phyloP scores from a whole-genome alignment of 2,888 invertebrate genomes.

The Tridacna crocea region DNA sequence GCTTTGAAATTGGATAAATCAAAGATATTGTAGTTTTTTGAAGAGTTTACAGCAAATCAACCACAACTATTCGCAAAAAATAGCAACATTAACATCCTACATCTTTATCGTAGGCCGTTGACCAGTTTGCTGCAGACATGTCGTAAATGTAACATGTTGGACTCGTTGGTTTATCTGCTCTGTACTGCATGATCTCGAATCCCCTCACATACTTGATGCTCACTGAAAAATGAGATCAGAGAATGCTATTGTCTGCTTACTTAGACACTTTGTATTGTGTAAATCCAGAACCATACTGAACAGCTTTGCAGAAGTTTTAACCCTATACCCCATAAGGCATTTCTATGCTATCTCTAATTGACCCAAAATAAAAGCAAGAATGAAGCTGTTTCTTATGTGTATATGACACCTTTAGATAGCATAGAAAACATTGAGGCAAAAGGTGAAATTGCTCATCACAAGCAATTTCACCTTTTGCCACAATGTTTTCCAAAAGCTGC shows the following conservation, averaged over 20 bases:
- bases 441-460: neutral
- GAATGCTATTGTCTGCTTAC: neutral
- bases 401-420: too few relatives aligned
- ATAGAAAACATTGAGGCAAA: too few relatives aligned
- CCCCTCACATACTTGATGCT: slow-evolving; percentile 39
- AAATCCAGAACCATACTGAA: neutral
- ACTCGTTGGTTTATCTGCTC: neutral
- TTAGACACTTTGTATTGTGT: neutral
- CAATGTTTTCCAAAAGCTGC: neutral
- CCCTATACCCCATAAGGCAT: too few relatives aligned
- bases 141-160: slow-evolving; percentile 34
- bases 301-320: neutral
- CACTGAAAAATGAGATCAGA: slow-evolving; percentile 23
- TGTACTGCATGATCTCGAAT: slow-evolving; percentile 34
- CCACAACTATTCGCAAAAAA: too few relatives aligned
- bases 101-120: slow-evolving; percentile 7
- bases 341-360: too few relatives aligned
- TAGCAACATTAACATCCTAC: neutral
- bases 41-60: too few relatives aligned
- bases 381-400: too few relatives aligned
- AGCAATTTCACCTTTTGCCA: neutral
- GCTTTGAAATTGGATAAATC: neutral
- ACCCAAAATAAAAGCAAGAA: too few relatives aligned
- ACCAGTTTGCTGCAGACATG: slow-evolving; percentile 44
- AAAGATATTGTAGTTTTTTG: neutral